Base-by-base conservation (phyloP, 2,113 vertebrate species). In the Leucosticte australis region DNA sequence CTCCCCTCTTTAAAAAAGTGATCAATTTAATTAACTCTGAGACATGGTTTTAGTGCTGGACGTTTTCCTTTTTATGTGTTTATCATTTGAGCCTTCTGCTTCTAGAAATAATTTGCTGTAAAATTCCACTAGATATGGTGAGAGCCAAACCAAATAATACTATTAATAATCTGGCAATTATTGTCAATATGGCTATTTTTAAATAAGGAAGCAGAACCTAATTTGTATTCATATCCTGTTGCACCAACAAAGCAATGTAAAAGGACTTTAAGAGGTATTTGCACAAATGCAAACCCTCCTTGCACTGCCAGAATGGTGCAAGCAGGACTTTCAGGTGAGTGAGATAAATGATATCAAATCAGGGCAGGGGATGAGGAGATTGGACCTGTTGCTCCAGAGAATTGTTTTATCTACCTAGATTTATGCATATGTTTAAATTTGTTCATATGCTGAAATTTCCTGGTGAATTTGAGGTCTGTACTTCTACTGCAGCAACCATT, bases 11-110 rank as follows among this genome's bases (percentile, higher is more conserved):
- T 7, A 30, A 80, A 87, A 83, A 76, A 94, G 85, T 88, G 93
- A 95, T 94, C 90, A 89, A 77, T 91, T 90, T 77, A 83, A 96
- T 96, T 90, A 92, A 95, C 65, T 93, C 71, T 2, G 41, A 71
- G 90, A 68, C 41, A 46, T 37, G 44, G 56, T 37, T 95, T 82
- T 64, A 75, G 68, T 59, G 47, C 49, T 75, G 71, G 92, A 70
- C 11, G 0, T 93, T 96, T 92, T 91, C 76, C 69, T 78, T 90
- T 64, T 84, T 88, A 78, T 27, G 30, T 78, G 56, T 89, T 95
- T 94, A 83, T 59, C 3, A 2, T 73, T 52, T 49, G 74, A 95
- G 81, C 89, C 62, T 89, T 91, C 90, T 95, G 70, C 37, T 85
- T 91, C 79, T 46, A 73, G 55, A 55, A 83, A 80, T 44, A 84